Base-by-base conservation (phyloP, 2,113 vertebrate species). In the Empidonax traillii region DNA sequence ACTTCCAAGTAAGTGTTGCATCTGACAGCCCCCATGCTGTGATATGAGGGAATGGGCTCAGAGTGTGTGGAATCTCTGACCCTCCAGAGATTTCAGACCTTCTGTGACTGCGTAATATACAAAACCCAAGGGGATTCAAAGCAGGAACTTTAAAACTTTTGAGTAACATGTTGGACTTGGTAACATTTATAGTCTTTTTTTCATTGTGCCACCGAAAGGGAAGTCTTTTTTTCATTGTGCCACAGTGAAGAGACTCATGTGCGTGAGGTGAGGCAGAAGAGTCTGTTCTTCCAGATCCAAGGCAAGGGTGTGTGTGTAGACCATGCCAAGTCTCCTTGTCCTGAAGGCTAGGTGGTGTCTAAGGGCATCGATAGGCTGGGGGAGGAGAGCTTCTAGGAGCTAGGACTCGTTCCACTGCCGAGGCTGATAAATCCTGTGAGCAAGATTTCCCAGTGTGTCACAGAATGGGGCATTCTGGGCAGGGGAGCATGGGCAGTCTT, bases 81-180 rank as follows among this genome's bases (percentile, higher is more conserved):
- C 27, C 21, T 31, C 23, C 24, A 47, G 65, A 71, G 37, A 55
- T 84, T 66, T 77, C 17, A 6, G 12, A 37, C 44, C 58, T 89
- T 61, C 31, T 68, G 3, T 80, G 46, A 49, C 21, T 77, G 39
- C 13, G 35, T 71, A 73, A 83, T 76, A 80, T 23, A 20, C 2
- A 39, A 69, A 85, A 59, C 58, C 35, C 65, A 51, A 47, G 39
- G 16, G 6, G 1, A 43, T 55, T 68, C 33, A 65, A 77, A 15
- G 8, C 21, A 18, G 14, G 5, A 61, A 56, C 5, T 85, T 55
- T 39, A 12, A 3, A 37, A 39, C 4, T 47, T 88, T 22, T 53
- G 56, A 30, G 1, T 41, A 35, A 20, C 0, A 1, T 0, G 1
- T 55, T 76, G 4, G 49, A 2, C 35, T 86, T 62, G 22, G 63